These are phyloP conservation scores for Vireo altiloquus DNA, from an alignment of 2,113 vertebrate genomes.

Conservation along the genomic window DNA sequence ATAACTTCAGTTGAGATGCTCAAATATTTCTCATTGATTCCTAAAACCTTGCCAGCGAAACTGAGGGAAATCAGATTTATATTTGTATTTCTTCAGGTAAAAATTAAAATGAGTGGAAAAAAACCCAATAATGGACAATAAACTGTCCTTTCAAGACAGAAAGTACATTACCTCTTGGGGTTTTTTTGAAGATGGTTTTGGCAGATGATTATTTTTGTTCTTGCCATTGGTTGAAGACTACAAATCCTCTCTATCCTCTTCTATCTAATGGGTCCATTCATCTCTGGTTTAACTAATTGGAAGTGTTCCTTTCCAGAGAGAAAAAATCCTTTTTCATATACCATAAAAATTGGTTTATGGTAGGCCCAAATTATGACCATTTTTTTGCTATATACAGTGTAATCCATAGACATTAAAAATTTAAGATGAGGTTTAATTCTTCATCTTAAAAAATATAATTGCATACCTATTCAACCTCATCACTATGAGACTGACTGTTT, in stretches of 20 bases:
- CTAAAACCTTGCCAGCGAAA: not conserved
- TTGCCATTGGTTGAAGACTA: not conserved
- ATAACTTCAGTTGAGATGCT: not conserved
- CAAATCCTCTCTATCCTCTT: not conserved
- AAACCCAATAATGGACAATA: not conserved
- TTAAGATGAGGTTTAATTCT: not conserved
- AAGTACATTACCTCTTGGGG: not conserved
- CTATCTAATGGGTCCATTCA: not conserved
- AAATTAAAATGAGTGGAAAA: not conserved
- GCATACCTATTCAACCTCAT: not conserved
- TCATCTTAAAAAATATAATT: constrained; percentile 4
- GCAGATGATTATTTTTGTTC: not conserved
- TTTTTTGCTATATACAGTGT: not conserved
- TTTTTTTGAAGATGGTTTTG: not conserved
- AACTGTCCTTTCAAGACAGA: not conserved
- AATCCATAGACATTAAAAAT: constrained; percentile 6
- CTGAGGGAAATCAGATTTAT: not conserved
- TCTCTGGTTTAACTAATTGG: not conserved
- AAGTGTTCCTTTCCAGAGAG: not conserved
- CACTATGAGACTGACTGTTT: not conserved
- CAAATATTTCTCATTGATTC: not conserved
- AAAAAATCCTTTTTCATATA: not conserved
- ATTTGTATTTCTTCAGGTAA: not conserved
- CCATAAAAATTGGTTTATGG: not conserved
- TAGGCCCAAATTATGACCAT: not conserved